Evolutionary conservation across 2,113 vertebrate genomes (phyloP).

Genomic region (Psettodes erumei): DNA sequence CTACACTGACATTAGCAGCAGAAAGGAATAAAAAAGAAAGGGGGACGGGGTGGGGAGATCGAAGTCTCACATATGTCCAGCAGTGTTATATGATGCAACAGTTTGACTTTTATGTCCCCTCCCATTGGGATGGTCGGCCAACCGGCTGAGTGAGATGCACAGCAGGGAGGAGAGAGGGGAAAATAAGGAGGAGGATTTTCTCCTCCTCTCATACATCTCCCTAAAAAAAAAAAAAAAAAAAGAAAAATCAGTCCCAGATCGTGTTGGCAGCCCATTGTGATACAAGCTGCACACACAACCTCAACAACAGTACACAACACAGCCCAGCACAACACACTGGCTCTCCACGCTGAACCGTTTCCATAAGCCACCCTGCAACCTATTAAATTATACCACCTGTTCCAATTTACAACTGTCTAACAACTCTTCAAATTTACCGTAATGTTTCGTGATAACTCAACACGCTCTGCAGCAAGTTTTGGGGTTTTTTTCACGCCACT

Average conservation of each 20-base stretch:
- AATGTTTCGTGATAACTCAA: too few relatives aligned
- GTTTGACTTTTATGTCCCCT: constrained; percentile 37
- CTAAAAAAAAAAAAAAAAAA: too few relatives aligned
- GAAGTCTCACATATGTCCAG: constrained; percentile 41
- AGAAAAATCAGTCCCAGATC: constrained; percentile 74
- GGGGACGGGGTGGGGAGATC: too few relatives aligned
- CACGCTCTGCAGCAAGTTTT: background rate
- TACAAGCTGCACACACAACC: constrained; percentile 54
- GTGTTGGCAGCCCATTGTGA: constrained; percentile 63
- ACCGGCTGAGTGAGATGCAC: constrained; percentile 68
- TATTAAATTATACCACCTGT: constrained; percentile 27
- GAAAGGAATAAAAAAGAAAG: too few relatives aligned
- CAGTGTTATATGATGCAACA: constrained; percentile 69
- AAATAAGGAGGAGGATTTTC: constrained; percentile 17
- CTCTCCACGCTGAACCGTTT: constrained; percentile 14
- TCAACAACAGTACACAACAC: constrained; percentile 22
- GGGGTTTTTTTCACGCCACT: background rate
- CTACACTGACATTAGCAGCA: constrained; percentile 12
- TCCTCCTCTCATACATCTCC: constrained; percentile 75
- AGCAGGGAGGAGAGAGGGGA: constrained; percentile 48
- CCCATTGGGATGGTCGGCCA: constrained; percentile 52
- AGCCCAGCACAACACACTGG: background rate
- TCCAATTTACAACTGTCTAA: background rate
- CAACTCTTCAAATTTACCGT: background rate
- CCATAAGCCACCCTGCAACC: constrained; percentile 21